A percentile compares a stretch with the other conserved stretches of the same genome.
Conservation (phyloP, 2,888 invertebrate species). For the Temnothorax rugatulus region DNA sequence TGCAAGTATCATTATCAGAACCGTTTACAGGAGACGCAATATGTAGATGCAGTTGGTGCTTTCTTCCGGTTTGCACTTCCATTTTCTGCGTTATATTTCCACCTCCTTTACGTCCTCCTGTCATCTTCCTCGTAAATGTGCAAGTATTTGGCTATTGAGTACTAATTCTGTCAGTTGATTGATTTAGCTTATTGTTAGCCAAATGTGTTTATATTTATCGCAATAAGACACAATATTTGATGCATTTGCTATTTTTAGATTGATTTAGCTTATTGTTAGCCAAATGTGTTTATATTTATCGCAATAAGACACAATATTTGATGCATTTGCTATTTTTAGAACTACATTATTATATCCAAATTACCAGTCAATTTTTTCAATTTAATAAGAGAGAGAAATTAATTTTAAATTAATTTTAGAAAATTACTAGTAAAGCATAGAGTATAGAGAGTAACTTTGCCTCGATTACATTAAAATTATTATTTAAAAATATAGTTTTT, state of each 20-base stretch:
- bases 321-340: no score
- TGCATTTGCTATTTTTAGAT: not conserved
- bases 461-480: not conserved
- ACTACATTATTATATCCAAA: not conserved
- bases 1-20: slow-evolving; percentile 42
- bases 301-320: not conserved
- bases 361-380: not conserved
- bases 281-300: not conserved
- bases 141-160: not conserved
- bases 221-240: not conserved
- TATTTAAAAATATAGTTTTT: not conserved
- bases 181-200: not conserved
- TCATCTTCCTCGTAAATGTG: not conserved
- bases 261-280: not conserved
- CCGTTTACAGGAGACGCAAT: not conserved
- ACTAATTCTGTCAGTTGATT: not conserved
- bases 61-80: slow-evolving; percentile 6
- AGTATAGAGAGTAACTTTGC: not conserved
- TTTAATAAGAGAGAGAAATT: not conserved
- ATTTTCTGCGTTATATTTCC: not conserved
- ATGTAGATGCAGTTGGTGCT: slow-evolving; percentile 16
- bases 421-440: not conserved
- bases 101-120: not conserved
- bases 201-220: not conserved
- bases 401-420: not conserved